Percentiles rank a stretch among this genome's conserved stretches.
Evolutionary conservation across 2,888 invertebrate genomes (phyloP).

Genomic region (Orthosia gothica): DNA sequence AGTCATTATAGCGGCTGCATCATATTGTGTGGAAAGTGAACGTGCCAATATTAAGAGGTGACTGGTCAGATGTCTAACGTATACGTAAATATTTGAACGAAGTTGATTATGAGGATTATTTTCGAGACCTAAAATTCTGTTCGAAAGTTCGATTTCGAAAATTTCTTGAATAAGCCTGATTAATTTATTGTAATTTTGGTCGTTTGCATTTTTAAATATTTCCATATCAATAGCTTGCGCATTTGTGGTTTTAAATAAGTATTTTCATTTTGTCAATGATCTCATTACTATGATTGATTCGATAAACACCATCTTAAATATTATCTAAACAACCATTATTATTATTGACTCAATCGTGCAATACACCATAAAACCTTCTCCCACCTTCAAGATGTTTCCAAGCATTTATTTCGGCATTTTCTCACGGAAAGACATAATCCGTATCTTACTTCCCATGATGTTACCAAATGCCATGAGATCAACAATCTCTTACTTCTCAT

Average conservation of each 20-base stretch:
- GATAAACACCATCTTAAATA: neutral
- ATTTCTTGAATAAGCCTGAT: conserved; percentile 14
- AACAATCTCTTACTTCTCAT: conserved; percentile 47
- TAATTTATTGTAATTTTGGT: neutral
- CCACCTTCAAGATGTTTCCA: conserved; percentile 16
- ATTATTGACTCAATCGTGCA: neutral
- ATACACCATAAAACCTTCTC: neutral
- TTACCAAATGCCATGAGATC: conserved; percentile 53
- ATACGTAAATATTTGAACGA: conserved; percentile 55
- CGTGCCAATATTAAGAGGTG: conserved; percentile 46
- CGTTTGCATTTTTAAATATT: conserved; percentile 7
- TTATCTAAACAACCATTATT: neutral
- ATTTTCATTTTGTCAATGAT: neutral
- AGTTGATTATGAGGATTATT: conserved; percentile 32
- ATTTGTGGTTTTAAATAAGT: neutral
- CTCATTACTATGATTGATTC: neutral
- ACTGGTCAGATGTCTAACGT: conserved; percentile 40
- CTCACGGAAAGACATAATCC: conserved; percentile 52
- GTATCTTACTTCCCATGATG: conserved; percentile 48
- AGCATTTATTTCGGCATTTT: conserved; percentile 52
- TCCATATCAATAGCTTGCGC: neutral
- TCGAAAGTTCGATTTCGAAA: conserved; percentile 51
- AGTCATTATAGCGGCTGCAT: conserved; percentile 70
- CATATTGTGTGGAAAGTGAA: conserved; percentile 65
- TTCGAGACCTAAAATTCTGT: conserved; percentile 12